Evolutionary conservation across 2,888 invertebrate genomes (phyloP).

Genomic region (Platycheirus rosarum): DNA sequence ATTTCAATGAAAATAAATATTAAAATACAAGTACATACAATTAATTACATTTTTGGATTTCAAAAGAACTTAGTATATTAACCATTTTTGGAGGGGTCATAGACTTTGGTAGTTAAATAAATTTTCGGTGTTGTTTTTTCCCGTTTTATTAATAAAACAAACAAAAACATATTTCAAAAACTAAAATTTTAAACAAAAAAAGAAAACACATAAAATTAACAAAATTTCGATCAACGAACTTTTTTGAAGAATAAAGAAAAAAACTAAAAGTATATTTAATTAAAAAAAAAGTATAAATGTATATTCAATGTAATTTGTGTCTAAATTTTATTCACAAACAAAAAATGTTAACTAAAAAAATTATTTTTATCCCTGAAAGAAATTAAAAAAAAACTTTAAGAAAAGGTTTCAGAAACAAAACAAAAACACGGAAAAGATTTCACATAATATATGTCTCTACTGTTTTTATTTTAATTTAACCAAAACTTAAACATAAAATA

Average conservation of each 20-base stretch:
- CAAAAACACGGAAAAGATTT: constrained; percentile 67
- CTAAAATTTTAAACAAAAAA: constrained; percentile 29
- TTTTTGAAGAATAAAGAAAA: constrained; percentile 58
- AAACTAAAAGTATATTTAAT: constrained; percentile 76
- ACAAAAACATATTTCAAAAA: constrained; percentile 47
- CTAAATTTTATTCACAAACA: constrained; percentile 74
- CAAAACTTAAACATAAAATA: constrained; percentile 17
- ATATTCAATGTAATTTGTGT: constrained; percentile 77
- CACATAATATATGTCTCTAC: constrained; percentile 54
- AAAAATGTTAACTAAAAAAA: constrained; percentile 45
- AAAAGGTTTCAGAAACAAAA: constrained; percentile 73
- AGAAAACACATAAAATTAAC: constrained; percentile 26
- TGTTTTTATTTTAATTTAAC: constrained; percentile 61
- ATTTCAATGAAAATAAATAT: constrained; percentile 50
- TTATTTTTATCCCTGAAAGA: constrained; percentile 60
- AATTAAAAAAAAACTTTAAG: constrained; percentile 65
- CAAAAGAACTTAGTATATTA: constrained; percentile 72
- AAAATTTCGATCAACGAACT: constrained; percentile 74
- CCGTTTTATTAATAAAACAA: constrained; percentile 42
- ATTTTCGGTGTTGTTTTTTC: constrained; percentile 74
- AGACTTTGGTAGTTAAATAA: constrained; percentile 79
- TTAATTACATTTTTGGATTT: constrained; percentile 66
- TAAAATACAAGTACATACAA: constrained; percentile 46
- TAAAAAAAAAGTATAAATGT: constrained; percentile 75
- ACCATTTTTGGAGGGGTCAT: constrained; percentile 81